Percentiles rank a stretch among this genome's conserved stretches.
Evolutionary conservation across 1,140 invertebrate species (phyloP).

Genomic region (Cotesia chilonis): DNA sequence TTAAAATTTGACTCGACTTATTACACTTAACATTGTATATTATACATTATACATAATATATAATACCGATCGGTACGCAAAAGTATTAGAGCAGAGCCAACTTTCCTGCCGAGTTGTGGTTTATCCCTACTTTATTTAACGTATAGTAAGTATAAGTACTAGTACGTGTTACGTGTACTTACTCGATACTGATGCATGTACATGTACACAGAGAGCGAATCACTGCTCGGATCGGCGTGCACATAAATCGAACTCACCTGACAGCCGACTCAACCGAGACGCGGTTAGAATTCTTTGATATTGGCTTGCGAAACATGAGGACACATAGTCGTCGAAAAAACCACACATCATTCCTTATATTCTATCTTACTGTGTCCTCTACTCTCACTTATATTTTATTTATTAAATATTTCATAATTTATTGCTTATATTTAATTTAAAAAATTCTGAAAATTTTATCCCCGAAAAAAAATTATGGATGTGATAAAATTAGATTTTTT

Average conservation of each 20-base stretch:
- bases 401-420: too few species aligned
- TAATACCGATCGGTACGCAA: too few species aligned
- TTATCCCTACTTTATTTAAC: slow-evolving; percentile 12
- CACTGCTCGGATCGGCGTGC: slow-evolving; percentile 41
- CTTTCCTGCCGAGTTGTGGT: slow-evolving; percentile 33
- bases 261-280: slow-evolving; percentile 40
- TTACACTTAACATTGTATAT: too few species aligned
- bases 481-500: too few species aligned
- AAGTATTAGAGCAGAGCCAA: slow-evolving; percentile 3
- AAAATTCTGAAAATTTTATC: too few species aligned
- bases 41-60: too few species aligned
- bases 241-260: slow-evolving; percentile 44
- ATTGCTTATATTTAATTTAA: too few species aligned
- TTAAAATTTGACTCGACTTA: slow-evolving; percentile 37
- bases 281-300: slow-evolving; percentile 35
- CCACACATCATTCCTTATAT: not conserved
- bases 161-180: not conserved
- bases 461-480: too few species aligned
- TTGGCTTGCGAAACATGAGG: slow-evolving; percentile 23
- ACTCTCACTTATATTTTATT: not conserved
- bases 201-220: slow-evolving; percentile 32
- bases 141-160: not conserved
- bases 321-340: slow-evolving; percentile 1
- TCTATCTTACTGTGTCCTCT: not conserved
- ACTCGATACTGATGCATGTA: too few species aligned